These are phyloP conservation scores for Tylochromis polylepis DNA, from an alignment of 2,113 vertebrate genomes.

Conservation along the genomic window DNA sequence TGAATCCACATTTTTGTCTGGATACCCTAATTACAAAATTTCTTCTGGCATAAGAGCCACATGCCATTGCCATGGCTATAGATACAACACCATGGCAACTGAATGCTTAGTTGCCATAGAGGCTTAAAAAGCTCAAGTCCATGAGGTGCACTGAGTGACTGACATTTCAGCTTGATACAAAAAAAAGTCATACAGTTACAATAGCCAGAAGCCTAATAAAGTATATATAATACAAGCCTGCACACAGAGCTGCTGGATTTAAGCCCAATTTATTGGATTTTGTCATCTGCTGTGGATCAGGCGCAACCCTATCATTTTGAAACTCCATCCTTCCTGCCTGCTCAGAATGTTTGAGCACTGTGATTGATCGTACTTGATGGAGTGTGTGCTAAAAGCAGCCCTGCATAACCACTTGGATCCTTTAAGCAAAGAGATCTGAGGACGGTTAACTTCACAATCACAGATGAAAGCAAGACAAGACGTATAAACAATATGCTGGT, in stretches of 20 bases:
- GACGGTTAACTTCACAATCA: conserved; percentile 33
- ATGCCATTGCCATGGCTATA: conserved; percentile 31
- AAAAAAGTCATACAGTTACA: conserved; percentile 24
- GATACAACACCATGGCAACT: conserved; percentile 17
- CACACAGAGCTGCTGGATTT: conserved; percentile 21
- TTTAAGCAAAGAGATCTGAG: conserved; percentile 28
- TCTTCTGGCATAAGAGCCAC: conserved; percentile 39
- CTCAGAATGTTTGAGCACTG: conserved; percentile 37
- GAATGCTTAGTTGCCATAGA: conserved; percentile 16
- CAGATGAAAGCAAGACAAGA: conserved; percentile 7
- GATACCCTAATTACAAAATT: conserved; percentile 59
- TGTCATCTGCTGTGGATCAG: conserved; percentile 46
- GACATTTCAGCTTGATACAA: conserved; percentile 42
- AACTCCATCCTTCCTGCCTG: conserved; percentile 37
- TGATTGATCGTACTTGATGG: conserved; percentile 58
- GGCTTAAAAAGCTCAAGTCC: not conserved
- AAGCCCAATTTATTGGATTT: conserved; percentile 52
- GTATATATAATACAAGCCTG: conserved; percentile 26
- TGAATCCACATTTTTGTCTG: conserved; percentile 46
- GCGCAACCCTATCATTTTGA: conserved; percentile 25
- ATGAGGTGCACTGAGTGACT: not conserved
- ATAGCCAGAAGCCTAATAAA: conserved; percentile 36
- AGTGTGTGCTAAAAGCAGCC: conserved; percentile 42
- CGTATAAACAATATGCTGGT: conserved; percentile 11
- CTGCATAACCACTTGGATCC: conserved; percentile 21